Percentiles rank a stretch among this genome's conserved stretches.
These are phyloP conservation scores for Netelia inedita DNA, from an alignment of 2,888 invertebrate genomes.

Conservation along the genomic window DNA sequence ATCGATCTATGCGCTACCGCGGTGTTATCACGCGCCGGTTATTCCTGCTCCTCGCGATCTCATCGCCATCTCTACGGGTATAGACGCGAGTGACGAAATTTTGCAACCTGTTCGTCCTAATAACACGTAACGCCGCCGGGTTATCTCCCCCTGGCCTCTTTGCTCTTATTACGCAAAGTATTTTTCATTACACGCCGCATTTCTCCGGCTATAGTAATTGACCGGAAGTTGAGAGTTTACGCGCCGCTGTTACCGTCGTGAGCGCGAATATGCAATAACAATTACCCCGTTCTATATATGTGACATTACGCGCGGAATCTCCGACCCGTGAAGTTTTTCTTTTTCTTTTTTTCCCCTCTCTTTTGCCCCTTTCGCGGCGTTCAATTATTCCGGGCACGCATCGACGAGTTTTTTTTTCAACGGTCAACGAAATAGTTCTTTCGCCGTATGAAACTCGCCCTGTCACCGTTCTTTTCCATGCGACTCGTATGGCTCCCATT, in stretches of 20 bases:
- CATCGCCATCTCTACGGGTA: constrained; percentile 5
- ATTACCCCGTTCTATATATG: constrained; percentile 40
- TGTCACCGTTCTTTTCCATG: constrained; percentile 9
- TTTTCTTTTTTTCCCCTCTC: not conserved
- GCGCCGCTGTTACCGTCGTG: constrained; percentile 5
- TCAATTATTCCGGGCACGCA: constrained; percentile 62
- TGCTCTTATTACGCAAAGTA: constrained; percentile 28
- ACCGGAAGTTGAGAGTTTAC: constrained; percentile 62
- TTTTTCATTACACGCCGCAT: constrained; percentile 1
- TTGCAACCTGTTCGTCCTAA: constrained; percentile 20
- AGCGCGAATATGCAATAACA: constrained; percentile 55
- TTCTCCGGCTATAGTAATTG: constrained; percentile 34
- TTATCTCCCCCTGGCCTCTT: not conserved
- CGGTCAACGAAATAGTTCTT: constrained; percentile 18
- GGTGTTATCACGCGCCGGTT: constrained; percentile 38
- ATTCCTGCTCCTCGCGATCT: constrained; percentile 1
- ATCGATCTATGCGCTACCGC: constrained; percentile 47
- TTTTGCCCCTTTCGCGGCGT: constrained; percentile 21
- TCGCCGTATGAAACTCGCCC: constrained; percentile 45
- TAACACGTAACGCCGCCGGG: constrained; percentile 37
- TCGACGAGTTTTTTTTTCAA: constrained; percentile 36
- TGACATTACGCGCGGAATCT: constrained; percentile 54
- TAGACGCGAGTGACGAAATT: constrained; percentile 57
- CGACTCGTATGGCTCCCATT: constrained; percentile 1
- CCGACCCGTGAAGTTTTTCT: not conserved